phyloP scores from a whole-genome alignment of 2,888 invertebrate genomes.

The Trichopoda pennipes region DNA sequence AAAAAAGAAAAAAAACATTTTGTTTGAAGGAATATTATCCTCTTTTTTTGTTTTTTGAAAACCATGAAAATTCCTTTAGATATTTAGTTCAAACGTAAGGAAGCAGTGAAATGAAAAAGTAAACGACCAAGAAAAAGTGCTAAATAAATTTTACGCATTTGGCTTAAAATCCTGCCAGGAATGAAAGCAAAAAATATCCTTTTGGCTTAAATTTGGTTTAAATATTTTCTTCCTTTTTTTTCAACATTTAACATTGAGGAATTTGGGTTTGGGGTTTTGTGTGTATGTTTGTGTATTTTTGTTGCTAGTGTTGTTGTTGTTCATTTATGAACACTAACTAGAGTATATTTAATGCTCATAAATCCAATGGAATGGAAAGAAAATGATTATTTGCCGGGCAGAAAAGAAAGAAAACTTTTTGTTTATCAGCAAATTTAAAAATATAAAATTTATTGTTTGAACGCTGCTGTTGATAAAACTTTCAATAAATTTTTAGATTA shows the following conservation, averaged over 20 bases:
- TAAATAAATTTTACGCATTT: slow-evolving; percentile 66
- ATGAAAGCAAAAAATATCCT: slow-evolving; percentile 56
- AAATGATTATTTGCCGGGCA: slow-evolving; percentile 50
- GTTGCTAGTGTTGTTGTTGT: no score
- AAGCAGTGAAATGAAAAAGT: slow-evolving; percentile 34
- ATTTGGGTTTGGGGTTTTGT: background rate
- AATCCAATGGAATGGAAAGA: slow-evolving; percentile 57
- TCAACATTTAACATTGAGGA: background rate
- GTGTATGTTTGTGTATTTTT: background rate
- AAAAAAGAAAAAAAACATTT: no score
- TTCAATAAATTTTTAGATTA: slow-evolving; percentile 37
- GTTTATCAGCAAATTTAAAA: slow-evolving; percentile 36
- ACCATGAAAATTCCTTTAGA: slow-evolving; percentile 49
- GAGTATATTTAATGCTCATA: slow-evolving; percentile 48
- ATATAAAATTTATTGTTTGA: slow-evolving; percentile 28
- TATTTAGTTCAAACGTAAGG: slow-evolving; percentile 37
- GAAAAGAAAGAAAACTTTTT: background rate
- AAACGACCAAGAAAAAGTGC: slow-evolving; percentile 8
- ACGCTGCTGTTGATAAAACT: background rate
- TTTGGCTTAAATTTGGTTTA: slow-evolving; percentile 58
- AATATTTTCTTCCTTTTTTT: background rate
- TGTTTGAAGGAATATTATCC: no score
- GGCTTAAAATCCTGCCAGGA: slow-evolving; percentile 48
- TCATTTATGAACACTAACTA: slow-evolving; percentile 18
- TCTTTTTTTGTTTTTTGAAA: background rate